Conservation (phyloP, 2,888 invertebrate species). For the Orthosia cruda region DNA sequence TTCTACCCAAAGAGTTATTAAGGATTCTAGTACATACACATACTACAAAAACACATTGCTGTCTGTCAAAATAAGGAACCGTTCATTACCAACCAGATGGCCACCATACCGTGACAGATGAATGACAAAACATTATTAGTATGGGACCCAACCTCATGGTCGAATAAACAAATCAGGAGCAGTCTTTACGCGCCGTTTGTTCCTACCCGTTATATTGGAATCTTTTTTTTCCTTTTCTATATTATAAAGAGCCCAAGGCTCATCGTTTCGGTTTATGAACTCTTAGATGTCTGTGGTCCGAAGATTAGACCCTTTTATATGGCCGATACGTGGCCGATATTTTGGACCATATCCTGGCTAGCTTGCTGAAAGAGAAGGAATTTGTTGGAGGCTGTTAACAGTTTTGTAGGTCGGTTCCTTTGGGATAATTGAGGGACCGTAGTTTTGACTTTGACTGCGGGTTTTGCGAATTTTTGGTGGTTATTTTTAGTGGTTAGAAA, state of each 20-base stretch:
- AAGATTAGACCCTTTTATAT: constrained; percentile 70
- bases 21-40: too few relatives aligned
- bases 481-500: background rate
- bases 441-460: background rate
- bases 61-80: constrained; percentile 39
- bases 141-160: constrained; percentile 77
- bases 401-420: constrained; percentile 28
- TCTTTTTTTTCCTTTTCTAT: constrained; percentile 77
- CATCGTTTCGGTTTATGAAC: constrained; percentile 69
- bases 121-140: constrained; percentile 69
- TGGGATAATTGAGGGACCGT: constrained; percentile 30
- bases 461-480: background rate
- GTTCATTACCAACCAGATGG: constrained; percentile 38
- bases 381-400: constrained; percentile 50
- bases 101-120: constrained; percentile 53
- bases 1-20: too few relatives aligned
- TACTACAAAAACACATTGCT: background rate
- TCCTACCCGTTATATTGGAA: constrained; percentile 78
- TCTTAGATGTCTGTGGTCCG: constrained; percentile 66
- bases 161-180: constrained; percentile 76
- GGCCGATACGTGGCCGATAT: constrained; percentile 64
- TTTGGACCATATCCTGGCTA: constrained; percentile 56
- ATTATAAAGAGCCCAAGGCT: constrained; percentile 74
- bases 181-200: constrained; percentile 74
- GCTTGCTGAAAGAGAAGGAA: constrained; percentile 51